Evolutionary conservation across 2,113 vertebrate genomes (phyloP), one percentile per base, ranked within the genome.

Genomic region (Verasper variegatus): DNA sequence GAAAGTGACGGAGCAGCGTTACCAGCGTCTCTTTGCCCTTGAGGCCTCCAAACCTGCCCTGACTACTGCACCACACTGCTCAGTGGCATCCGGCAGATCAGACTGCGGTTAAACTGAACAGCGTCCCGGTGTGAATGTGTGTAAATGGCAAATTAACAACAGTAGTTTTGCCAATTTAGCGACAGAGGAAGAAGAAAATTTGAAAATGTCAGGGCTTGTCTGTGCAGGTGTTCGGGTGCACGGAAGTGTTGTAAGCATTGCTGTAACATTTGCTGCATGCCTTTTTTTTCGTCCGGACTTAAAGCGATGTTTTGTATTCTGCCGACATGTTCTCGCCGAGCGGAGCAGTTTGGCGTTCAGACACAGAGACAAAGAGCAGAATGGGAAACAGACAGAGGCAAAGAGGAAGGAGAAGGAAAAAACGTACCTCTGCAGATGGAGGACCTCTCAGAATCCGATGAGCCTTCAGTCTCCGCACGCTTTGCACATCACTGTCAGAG

Each of bases 401-500:
- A 31, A 31, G 31, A 57, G 18, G 20, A 78, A 72, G 20, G 52
- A 60, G 31, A 31, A 31, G 40, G 40, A 42, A 3, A 42, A 42
- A 13, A 13, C 40, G 27, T 86, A 92, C 89, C 89, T 87, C 69
- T 65, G 68, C 78, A 65, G 69, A 76, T 63, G 68, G 77, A 85
- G 75, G 72, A 78, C 71, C 64, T 78, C 75, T 64, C 52, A 13
- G n/a, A 84, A 80, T 62, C 83, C 76, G 69, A 82, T 59, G 68
- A 82, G 78, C 74, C 70, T 76, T 74, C 64, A 52, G 49, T 80
- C 45, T 76, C 54, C 0, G 23, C 5, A 13, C 21, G 11, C 67
- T 60, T 63, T 74, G 84, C 82, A 89, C 78, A 80, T 80, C 78
- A 72, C 90, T 90, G 68, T 76, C 26, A 56, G 70, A 78, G 58